Evolutionary conservation across 2,797 vertebrate genomes (phyloP).

Genomic region (Melanotaenia nigrans): DNA sequence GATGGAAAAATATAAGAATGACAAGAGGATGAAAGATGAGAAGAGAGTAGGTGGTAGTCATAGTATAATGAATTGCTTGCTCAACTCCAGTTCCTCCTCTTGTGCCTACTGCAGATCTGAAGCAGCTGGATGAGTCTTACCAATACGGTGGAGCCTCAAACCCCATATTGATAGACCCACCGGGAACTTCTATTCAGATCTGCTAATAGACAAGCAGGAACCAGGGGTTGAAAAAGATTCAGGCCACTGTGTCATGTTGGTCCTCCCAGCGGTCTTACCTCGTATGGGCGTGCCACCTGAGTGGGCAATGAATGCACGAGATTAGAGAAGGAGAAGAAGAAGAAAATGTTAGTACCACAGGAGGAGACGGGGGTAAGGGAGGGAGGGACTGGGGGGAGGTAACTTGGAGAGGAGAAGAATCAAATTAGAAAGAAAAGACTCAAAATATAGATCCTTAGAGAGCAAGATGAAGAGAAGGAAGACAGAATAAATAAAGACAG

Average conservation of each 20-base stretch:
- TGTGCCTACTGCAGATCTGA: slow-evolving; percentile 72
- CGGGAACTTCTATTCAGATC: slow-evolving; percentile 64
- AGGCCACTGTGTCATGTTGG: slow-evolving; percentile 77
- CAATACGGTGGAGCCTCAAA: slow-evolving; percentile 57
- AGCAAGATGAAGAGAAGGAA: slow-evolving; percentile 79
- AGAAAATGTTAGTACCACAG: slow-evolving; percentile 83
- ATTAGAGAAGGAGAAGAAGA: slow-evolving; percentile 85
- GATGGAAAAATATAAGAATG: slow-evolving; percentile 76
- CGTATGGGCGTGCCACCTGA: slow-evolving; percentile 86
- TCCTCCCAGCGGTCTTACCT: slow-evolving; percentile 83
- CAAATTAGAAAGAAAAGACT: slow-evolving; percentile 73
- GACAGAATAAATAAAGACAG: slow-evolving; percentile 71
- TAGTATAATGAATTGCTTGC: slow-evolving; percentile 89
- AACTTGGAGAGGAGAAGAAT: slow-evolving; percentile 68
- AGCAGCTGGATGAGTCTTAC: slow-evolving; percentile 58
- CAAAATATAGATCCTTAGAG: slow-evolving; percentile 62
- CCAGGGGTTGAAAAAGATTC: slow-evolving; percentile 74
- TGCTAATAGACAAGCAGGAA: slow-evolving; percentile 68
- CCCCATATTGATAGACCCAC: slow-evolving; percentile 61
- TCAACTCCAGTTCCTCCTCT: slow-evolving; percentile 76
- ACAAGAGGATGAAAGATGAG: slow-evolving; percentile 53
- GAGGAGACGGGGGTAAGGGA: slow-evolving; percentile 53
- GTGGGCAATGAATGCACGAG: slow-evolving; percentile 86
- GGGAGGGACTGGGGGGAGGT: slow-evolving; percentile 47
- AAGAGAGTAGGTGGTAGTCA: slow-evolving; percentile 80